Base-by-base conservation (phyloP, 2,888 invertebrate genomes). In the Rotaria macrura region DNA sequence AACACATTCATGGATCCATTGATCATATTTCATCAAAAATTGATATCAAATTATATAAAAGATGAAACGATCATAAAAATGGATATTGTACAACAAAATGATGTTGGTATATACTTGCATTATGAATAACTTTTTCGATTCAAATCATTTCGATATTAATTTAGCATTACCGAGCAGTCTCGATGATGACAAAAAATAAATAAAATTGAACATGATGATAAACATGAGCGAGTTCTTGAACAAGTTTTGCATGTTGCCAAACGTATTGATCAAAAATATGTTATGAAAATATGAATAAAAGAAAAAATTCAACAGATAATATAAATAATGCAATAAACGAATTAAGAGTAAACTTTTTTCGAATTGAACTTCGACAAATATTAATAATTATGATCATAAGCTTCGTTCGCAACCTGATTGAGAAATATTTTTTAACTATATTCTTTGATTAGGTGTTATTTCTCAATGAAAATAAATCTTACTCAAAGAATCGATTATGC, bases 21-120 rank as follows among this genome's bases (percentile, higher is more conserved):
- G 84, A 86, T 20, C 34, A 84, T 47, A 38, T 85, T 23, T 20
- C 34, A 47, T 83, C 83, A n/a, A 85, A 85, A 49, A 74, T 86
- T 14, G 38, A 74, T 79, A 25, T n/a, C 14, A n/a, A n/a, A 79
- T 79, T 6, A 79, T n/a, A n/a, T n/a, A 5, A 10, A 43, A 25
- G 25, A 79, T 25, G n/a, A 79, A n/a, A 25, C n/a, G 43, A 43
- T 25, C 7, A 25, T 79, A 20, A 14, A 14, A 43, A 79, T 79
- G 43, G 79, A 79, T 79, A 43, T 43, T 43, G 79, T 43, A 43
- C 43, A 43, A 79, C 79, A 79, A 79, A 79, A 79, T 79, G n/a
- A n/a, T 43, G 79, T 79, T 25, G 79, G n/a, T n/a, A 40, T 20
- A 79, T 79, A 12, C 43, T n/a, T n/a, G 23, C 79, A 25, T 43